Evolutionary conservation across 1,140 invertebrate genomes (phyloP), one percentile per base, ranked within the genome.

Genomic region (Oscheius sp.): DNA sequence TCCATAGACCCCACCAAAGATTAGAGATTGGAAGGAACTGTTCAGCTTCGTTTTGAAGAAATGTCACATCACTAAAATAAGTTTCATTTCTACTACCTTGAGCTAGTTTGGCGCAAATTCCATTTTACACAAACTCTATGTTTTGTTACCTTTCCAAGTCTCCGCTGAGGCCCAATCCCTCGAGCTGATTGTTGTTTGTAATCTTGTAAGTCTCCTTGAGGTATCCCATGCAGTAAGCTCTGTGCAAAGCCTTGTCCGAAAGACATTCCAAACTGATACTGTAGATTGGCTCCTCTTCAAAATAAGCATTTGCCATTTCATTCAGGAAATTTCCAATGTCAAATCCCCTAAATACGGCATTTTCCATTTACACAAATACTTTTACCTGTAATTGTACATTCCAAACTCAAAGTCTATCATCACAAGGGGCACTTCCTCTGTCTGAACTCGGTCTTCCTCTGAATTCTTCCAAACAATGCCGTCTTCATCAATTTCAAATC

Each of bases 321-420:
- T 55, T 55, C 49, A 55, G 49, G 23, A 20, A 26, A 26, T 55
- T 55, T 55, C 49, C 49, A 55, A 55, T 55, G 49, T 55, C 49
- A 26, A 55, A 55, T 13, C 49, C 49, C 28, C 49, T 55, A 55
- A n/a, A 13, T 13, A 23, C 49, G 49, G 4, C 28, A 23, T 55
- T 4, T 13, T 23, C 28, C n/a, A n/a, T n/a, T n/a, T n/a, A 42
- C 10, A n/a, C 10, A 42, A 42, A 10, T 10, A 42, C 23, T 23
- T 26, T 23, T 34, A 63, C 61, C 61, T 34, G 36, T 63, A 63
- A 26, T 63, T 63, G 23, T 63, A 63, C 32, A 34, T 63, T n/a
- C 61, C 32, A 32, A 36, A 63, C 61, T 63, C 61, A 26, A 63
- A 63, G 36, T 63, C 61, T n/a, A 63, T 63, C 7, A 63, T 63